These are phyloP conservation scores for Diuraphis noxia DNA, from an alignment of 1,140 invertebrate genomes.

Conservation along the genomic window DNA sequence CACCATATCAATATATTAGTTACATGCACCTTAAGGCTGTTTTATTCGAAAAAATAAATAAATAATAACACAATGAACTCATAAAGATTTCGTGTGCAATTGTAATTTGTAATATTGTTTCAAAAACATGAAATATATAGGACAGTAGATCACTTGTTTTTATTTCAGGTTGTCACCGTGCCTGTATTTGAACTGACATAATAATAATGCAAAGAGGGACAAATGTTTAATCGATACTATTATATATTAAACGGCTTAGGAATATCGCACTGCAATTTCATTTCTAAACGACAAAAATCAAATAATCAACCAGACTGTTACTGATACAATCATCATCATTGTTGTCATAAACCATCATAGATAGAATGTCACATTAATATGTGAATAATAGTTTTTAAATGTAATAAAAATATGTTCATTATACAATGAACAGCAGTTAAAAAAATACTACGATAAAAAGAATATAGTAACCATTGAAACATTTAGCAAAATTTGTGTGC, in stretches of 20 bases:
- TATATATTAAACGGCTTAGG: constrained; percentile 50
- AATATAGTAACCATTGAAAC: neutral
- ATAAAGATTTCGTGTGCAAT: constrained; percentile 26
- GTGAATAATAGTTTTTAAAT: neutral
- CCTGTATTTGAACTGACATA: constrained; percentile 29
- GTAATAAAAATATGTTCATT: neutral
- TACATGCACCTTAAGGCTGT: neutral
- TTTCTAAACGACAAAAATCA: neutral
- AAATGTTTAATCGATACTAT: constrained; percentile 53
- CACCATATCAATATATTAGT: neutral
- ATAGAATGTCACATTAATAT: neutral
- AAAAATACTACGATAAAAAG: neutral
- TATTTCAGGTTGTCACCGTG: constrained; percentile 43
- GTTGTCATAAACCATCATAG: neutral
- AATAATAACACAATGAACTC: constrained; percentile 23
- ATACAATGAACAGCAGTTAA: neutral
- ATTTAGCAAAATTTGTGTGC: neutral
- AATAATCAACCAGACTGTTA: neutral
- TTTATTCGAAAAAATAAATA: neutral
- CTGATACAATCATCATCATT: neutral
- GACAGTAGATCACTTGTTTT: constrained; percentile 46
- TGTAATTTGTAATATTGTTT: constrained; percentile 36
- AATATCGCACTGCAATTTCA: constrained; percentile 26
- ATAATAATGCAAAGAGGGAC: constrained; percentile 52
- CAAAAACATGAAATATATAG: constrained; percentile 39